A percentile compares a stretch with the other conserved stretches of the same genome.
These are phyloP conservation scores for Hartigia nigra DNA, from an alignment of 2,888 invertebrate species.

Conservation along the genomic window DNA sequence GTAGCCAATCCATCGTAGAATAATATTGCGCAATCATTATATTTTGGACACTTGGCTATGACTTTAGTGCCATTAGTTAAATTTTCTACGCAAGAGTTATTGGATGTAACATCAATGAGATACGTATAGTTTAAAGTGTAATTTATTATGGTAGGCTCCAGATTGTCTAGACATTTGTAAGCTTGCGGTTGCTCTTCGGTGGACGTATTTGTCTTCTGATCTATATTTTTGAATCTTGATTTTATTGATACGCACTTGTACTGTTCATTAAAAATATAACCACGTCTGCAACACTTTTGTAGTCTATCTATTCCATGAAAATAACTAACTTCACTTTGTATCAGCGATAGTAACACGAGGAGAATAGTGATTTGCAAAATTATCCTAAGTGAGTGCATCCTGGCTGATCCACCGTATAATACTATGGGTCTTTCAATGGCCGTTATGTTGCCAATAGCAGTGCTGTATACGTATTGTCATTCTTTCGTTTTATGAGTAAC, in stretches of 20 bases:
- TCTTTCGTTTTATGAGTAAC: background rate
- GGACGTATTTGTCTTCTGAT: background rate
- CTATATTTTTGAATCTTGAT: background rate
- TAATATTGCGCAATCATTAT: slow-evolving; percentile 19
- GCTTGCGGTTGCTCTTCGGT: background rate
- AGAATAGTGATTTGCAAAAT: background rate
- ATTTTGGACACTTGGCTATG: slow-evolving; percentile 34
- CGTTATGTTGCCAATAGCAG: background rate
- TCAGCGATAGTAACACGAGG: background rate
- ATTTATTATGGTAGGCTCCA: background rate
- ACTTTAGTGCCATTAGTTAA: slow-evolving; percentile 40
- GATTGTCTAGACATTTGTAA: background rate
- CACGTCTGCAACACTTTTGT: slow-evolving; percentile 39
- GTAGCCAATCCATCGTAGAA: slow-evolving; percentile 27
- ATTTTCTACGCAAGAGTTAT: slow-evolving; percentile 33
- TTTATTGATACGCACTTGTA: slow-evolving; percentile 29
- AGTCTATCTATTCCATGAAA: slow-evolving; percentile 17
- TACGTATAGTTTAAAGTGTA: background rate
- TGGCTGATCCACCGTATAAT: slow-evolving; percentile 11
- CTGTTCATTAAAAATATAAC: slow-evolving; percentile 31
- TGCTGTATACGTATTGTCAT: background rate
- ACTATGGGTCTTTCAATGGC: slow-evolving; percentile 6
- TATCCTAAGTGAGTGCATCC: slow-evolving; percentile 14
- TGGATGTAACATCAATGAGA: slow-evolving; percentile 2
- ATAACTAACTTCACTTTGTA: background rate